Conservation (phyloP, 2,113 vertebrate genomes). For the Vidua chalybeata region DNA sequence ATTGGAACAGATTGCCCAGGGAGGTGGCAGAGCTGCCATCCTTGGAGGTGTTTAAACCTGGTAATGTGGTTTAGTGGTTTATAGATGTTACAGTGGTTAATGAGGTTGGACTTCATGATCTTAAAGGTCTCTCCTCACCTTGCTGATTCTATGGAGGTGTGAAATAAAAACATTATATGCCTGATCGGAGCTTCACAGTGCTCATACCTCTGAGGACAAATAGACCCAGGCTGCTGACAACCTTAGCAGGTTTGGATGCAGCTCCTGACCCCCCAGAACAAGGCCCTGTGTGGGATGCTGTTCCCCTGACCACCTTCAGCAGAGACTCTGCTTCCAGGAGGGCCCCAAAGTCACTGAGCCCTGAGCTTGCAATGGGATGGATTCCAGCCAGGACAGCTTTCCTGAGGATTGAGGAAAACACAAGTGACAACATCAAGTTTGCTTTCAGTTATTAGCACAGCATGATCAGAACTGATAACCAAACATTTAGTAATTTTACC, state of each 20-base stretch:
- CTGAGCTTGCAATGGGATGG: not conserved
- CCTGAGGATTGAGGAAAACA: not conserved
- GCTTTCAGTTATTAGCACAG: not conserved
- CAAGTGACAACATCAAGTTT: not conserved
- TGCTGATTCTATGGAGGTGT: not conserved
- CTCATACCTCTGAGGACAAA: not conserved
- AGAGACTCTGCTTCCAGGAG: not conserved
- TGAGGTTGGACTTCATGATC: not conserved
- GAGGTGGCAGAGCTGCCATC: not conserved
- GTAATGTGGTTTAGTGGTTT: not conserved
- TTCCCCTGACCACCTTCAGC: not conserved
- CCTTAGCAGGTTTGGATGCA: fast-evolving
- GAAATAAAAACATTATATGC: not conserved
- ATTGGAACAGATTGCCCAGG: not conserved
- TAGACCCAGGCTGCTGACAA: not conserved
- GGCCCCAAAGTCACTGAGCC: no score
- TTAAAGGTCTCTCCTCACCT: not conserved
- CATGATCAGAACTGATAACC: not conserved
- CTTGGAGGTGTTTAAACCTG: not conserved
- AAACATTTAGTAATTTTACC: not conserved
- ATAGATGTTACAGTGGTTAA: not conserved
- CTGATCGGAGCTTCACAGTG: not conserved
- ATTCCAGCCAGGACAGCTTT: not conserved
- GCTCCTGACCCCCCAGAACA: not conserved
- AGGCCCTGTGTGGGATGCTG: not conserved